Evolutionary conservation across 2,888 invertebrate species (phyloP).

Genomic region (Tyria jacobaeae): DNA sequence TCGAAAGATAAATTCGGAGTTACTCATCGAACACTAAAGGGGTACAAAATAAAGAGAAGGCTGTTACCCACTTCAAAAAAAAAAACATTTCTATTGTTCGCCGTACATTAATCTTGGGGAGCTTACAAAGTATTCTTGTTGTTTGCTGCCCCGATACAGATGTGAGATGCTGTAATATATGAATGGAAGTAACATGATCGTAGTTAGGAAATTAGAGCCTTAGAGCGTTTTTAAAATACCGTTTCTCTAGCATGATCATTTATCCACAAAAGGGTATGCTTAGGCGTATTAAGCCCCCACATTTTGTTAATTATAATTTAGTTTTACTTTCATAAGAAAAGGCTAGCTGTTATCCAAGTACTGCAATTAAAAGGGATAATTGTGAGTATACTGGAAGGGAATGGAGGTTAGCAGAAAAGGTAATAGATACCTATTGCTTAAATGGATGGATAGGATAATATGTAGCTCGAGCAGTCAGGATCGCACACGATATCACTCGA

Average conservation of each 20-base stretch:
- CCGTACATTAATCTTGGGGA: constrained; percentile 56
- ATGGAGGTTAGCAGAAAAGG: too few species aligned
- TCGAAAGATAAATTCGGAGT: constrained; percentile 19
- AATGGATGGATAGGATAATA: too few species aligned
- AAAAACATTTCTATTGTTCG: constrained; percentile 57
- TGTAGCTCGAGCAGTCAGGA: too few species aligned
- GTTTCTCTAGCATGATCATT: neutral
- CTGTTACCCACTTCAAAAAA: constrained; percentile 51
- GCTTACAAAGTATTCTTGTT: constrained; percentile 58
- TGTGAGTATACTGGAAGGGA: too few species aligned
- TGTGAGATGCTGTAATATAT: constrained; percentile 29
- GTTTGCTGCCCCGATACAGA: constrained; percentile 51
- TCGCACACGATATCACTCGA: too few species aligned
- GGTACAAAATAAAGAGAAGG: constrained; percentile 42
- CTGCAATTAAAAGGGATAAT: too few species aligned
- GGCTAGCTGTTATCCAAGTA: too few species aligned
- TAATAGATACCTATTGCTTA: too few species aligned
- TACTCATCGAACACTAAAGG: constrained; percentile 46
- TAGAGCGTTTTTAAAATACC: neutral
- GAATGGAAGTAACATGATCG: constrained; percentile 17
- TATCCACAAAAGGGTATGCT: too few species aligned
- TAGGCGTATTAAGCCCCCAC: too few species aligned
- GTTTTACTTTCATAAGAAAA: too few species aligned
- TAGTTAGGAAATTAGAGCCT: neutral
- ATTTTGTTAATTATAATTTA: too few species aligned